phyloP scores from a whole-genome alignment of 2,113 vertebrate genomes.

The Struthio camelus region DNA sequence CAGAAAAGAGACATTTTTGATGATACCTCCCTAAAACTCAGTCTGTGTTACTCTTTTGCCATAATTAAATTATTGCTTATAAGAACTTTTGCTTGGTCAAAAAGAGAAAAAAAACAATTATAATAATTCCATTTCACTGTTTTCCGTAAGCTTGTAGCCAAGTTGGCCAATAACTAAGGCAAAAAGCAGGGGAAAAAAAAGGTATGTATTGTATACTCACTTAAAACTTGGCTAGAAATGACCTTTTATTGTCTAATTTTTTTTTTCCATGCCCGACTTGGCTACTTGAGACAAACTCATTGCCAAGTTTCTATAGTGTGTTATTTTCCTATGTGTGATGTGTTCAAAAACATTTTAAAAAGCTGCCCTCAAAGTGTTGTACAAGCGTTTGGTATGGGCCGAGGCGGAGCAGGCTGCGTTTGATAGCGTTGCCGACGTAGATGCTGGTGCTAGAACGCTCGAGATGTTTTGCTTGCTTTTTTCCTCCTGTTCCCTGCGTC shows the following conservation, averaged over 20 bases:
- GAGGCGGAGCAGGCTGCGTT: neutral
- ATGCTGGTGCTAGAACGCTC: neutral
- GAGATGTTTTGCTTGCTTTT: neutral
- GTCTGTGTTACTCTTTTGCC: neutral
- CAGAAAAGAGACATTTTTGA: neutral
- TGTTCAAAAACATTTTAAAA: neutral
- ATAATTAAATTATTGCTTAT: constrained; percentile 4
- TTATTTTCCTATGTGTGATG: constrained; percentile 14
- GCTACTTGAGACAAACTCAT: neutral
- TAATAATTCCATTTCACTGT: constrained; percentile 35
- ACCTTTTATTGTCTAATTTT: constrained; percentile 38
- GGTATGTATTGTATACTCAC: constrained; percentile 6
- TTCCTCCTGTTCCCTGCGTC: neutral
- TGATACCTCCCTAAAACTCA: neutral
- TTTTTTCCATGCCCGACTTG: constrained; percentile 43
- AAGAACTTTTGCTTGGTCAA: neutral
- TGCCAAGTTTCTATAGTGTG: neutral
- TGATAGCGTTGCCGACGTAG: rapidly evolving
- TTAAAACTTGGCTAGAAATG: constrained; percentile 36
- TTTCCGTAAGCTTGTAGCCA: constrained; percentile 42
- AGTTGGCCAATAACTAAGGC: constrained; percentile 33
- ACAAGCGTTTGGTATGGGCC: neutral
- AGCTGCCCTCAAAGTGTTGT: neutral
- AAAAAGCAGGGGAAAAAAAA: neutral
- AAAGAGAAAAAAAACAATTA: neutral